These are phyloP conservation scores for Pteruthius melanotis DNA, from an alignment of 2,113 vertebrate genomes.

Conservation along the genomic window DNA sequence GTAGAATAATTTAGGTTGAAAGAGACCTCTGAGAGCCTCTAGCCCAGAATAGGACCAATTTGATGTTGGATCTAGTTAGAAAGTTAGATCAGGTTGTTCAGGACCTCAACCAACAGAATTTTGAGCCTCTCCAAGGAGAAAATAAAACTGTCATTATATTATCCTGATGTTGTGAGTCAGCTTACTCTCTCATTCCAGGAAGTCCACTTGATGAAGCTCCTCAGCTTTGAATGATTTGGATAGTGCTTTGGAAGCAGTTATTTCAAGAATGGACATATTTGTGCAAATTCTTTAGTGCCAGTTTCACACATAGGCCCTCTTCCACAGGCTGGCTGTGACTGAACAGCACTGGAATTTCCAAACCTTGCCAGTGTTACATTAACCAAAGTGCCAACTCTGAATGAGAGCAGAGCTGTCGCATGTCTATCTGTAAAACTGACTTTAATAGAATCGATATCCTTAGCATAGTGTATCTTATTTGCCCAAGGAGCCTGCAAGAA, in stretches of 20 bases:
- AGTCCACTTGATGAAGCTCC: neutral
- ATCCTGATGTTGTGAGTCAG: neutral
- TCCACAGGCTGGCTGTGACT: neutral
- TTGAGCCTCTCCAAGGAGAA: neutral
- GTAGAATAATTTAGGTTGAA: neutral
- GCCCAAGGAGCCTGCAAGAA: constrained; percentile 21
- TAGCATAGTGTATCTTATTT: neutral
- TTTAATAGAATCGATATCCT: neutral
- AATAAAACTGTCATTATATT: neutral
- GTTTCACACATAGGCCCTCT: neutral
- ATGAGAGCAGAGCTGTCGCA: neutral
- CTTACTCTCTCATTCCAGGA: neutral
- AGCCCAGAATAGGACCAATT: neutral
- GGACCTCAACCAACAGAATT: neutral
- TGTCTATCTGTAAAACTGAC: neutral
- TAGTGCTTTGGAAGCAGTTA: neutral
- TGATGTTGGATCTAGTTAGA: neutral
- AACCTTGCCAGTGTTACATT: neutral
- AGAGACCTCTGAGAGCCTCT: neutral
- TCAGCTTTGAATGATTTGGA: neutral
- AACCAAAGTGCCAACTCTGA: neutral
- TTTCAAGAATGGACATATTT: neutral
- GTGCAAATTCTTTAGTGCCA: neutral
- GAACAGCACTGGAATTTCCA: neutral
- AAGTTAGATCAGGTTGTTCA: neutral